Evolutionary conservation across 2,888 invertebrate species (phyloP).

Genomic region (Syritta pipiens): DNA sequence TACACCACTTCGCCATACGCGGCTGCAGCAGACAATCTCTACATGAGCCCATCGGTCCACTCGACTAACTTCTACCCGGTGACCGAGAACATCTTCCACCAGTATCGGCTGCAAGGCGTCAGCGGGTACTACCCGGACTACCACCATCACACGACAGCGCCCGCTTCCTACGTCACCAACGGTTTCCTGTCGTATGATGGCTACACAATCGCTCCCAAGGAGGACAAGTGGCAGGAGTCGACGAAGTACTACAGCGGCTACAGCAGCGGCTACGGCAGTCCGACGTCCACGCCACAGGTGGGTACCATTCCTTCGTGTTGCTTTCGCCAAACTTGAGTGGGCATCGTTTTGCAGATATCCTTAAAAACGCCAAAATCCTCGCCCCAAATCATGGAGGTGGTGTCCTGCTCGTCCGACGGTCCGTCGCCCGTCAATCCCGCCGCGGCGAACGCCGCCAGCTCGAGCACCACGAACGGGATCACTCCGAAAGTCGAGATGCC

Average conservation of each 20-base stretch:
- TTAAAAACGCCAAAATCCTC: constrained; percentile 79
- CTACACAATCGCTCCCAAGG: constrained; percentile 81
- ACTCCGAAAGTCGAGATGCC: constrained; percentile 78
- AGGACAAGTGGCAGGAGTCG: constrained; percentile 79
- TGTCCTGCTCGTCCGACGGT: constrained; percentile 79
- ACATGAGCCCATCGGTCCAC: constrained; percentile 81
- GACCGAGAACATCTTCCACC: constrained; percentile 93
- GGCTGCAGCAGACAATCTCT: constrained; percentile 81
- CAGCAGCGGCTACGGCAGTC: constrained; percentile 79
- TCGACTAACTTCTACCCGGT: constrained; percentile 87
- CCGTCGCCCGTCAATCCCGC: constrained; percentile 76
- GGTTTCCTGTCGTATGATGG: constrained; percentile 86
- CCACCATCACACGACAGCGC: constrained; percentile 83
- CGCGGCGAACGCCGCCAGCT: constrained; percentile 69
- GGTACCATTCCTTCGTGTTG: constrained; percentile 29
- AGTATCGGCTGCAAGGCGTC: constrained; percentile 91
- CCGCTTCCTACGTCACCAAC: constrained; percentile 86
- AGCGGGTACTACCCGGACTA: constrained; percentile 86
- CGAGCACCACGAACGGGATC: constrained; percentile 67
- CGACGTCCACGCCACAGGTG: constrained; percentile 79
- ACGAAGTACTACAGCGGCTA: constrained; percentile 81
- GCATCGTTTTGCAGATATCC: constrained; percentile 61
- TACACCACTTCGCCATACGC: constrained; percentile 88
- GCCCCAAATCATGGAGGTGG: constrained; percentile 79
- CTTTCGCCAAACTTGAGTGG: constrained; percentile 45